Base-by-base conservation (phyloP, 2,888 invertebrate species). In the Drosophila monieri region DNA sequence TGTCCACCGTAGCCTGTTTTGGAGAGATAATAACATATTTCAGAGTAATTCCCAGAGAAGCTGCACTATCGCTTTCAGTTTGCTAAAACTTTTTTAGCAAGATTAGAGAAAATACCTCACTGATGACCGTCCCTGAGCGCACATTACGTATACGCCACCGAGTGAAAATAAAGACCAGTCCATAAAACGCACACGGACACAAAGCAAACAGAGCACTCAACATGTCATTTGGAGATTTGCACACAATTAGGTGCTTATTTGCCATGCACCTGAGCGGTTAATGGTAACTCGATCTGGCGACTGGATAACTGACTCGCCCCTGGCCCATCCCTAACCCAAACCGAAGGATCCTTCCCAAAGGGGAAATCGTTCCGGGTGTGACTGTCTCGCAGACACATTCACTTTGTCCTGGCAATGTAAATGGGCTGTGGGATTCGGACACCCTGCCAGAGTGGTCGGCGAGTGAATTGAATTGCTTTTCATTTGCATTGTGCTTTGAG, bases 1-100 rank as follows among this genome's bases (percentile, higher is more conserved):
- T 98, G 93, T 99, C 99, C 71, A 99, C 99, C 43, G 98, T 98
- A 91, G 97, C 98, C 97, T 98, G 93, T 35, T 14, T 35, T 6
- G 25, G n/a, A 53, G 51, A 25, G 43, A 37, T 41, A 15, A 44
- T 51, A 21, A 6, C 9, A 27, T 27, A 6, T 27, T 6, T 27
- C 32, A 32, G 32, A 32, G 4, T 1, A 32, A 32, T 32, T 32
- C n/a, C 32, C 32, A n/a, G 8, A 3, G 1, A 27, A 6, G 27
- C 9, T 27, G 9, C 8, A 27, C 27, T 27, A 27, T 27, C 27
- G 9, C 27, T 27, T 27, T 27, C 27, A 27, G 9, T 27, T 27
- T 27, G 27, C 27, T 9, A 6, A 27, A 27, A 27, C 27, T 32
- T 37, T 37, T 37, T 37, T 37, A 37, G 10, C 14, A 14, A 37